These are phyloP conservation scores for Andrena camellia DNA, from an alignment of 2,888 invertebrate species.

Conservation along the genomic window DNA sequence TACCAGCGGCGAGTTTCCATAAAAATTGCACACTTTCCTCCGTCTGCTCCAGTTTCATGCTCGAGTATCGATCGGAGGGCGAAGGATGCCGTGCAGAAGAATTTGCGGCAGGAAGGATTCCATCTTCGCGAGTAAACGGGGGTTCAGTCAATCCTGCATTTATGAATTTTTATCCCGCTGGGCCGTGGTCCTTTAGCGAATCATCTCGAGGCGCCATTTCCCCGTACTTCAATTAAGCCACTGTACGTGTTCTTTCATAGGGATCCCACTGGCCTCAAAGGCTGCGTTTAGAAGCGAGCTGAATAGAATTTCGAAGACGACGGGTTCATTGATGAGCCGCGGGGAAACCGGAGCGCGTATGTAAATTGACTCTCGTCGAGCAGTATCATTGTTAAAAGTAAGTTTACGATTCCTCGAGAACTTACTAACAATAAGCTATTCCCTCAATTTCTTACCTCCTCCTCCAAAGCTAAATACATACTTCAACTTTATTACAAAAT, in stretches of 20 bases:
- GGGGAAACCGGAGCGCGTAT: conserved; percentile 2
- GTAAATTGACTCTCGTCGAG: conserved; percentile 25
- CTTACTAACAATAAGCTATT: no score
- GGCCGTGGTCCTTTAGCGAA: conserved; percentile 16
- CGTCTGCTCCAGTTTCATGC: conserved; percentile 12
- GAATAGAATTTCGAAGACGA: conserved; percentile 24
- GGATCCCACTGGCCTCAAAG: background rate
- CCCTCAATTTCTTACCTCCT: no score
- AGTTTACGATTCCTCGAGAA: background rate
- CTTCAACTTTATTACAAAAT: no score
- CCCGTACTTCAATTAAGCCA: conserved; percentile 33
- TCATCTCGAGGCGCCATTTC: conserved; percentile 18
- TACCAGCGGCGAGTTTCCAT: background rate
- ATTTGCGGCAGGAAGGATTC: background rate
- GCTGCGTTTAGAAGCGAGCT: background rate
- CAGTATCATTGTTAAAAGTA: background rate
- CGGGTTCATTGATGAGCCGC: conserved; percentile 29
- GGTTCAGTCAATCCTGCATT: conserved; percentile 19
- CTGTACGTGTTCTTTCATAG: conserved; percentile 30
- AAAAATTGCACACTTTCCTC: background rate
- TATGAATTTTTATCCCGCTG: conserved; percentile 39
- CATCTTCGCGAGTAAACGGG: conserved; percentile 20
- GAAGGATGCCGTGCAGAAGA: conserved; percentile 4
- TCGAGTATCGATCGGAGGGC: background rate
- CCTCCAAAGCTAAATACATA: no score